phyloP scores from a whole-genome alignment of 2,888 invertebrate genomes.

The Drosophila birchii region DNA sequence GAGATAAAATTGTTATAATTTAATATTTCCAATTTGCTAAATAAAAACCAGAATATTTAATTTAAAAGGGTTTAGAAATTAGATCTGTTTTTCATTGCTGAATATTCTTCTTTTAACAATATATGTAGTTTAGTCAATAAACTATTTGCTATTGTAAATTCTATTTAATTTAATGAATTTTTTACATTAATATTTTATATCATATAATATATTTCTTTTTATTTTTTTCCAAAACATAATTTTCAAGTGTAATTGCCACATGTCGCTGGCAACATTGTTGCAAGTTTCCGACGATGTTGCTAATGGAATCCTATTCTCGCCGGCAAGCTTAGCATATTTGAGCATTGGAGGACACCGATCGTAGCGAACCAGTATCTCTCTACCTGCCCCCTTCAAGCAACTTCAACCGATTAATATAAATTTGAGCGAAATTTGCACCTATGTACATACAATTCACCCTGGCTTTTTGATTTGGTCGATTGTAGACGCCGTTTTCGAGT shows the following conservation, averaged over 20 bases:
- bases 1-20: no score
- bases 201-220: background rate
- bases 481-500: background rate
- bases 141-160: no score
- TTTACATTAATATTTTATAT: background rate
- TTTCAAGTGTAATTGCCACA: slow-evolving; percentile 5
- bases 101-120: no score
- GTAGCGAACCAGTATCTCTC: slow-evolving; percentile 32
- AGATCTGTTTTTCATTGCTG: no score
- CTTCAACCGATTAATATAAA: slow-evolving; percentile 38
- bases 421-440: slow-evolving; percentile 35
- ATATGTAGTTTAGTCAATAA: no score
- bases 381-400: slow-evolving; percentile 12
- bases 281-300: slow-evolving; percentile 24
- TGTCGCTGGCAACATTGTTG: slow-evolving; percentile 32
- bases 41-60: no score
- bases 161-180: no score
- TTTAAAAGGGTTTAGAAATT: no score
- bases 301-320: slow-evolving; percentile 29
- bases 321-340: slow-evolving; percentile 46
- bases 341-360: slow-evolving; percentile 14
- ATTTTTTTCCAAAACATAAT: background rate
- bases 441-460: slow-evolving; percentile 26
- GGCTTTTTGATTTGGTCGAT: background rate
- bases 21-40: no score